Conservation (phyloP, 2,888 invertebrate species). For the Rotaria sp. region DNA sequence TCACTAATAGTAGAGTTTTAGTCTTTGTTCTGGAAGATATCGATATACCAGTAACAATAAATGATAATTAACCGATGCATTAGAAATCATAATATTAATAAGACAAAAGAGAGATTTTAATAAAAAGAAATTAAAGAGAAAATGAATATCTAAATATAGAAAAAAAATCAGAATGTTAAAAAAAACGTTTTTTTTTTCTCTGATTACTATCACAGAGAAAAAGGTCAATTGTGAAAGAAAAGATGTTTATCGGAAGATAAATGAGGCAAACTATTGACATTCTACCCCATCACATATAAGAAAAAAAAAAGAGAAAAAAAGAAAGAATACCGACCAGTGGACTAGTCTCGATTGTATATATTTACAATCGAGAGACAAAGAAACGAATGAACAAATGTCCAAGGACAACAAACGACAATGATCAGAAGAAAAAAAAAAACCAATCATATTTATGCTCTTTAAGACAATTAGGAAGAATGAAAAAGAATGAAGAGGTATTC, state of each 20-base stretch:
- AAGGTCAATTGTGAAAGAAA: background rate
- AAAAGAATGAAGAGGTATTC: background rate
- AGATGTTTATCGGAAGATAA: slow-evolving; percentile 8
- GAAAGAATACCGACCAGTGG: background rate
- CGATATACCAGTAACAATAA: background rate
- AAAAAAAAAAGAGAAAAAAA: background rate
- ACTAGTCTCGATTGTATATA: slow-evolving; percentile 2
- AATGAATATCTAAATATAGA: background rate
- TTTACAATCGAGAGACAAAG: slow-evolving; percentile 1
- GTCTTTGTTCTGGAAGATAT: background rate
- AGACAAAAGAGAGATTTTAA: no score
- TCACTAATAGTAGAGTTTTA: no score
- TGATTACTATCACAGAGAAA: background rate
- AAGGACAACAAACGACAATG: background rate
- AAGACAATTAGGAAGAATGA: background rate
- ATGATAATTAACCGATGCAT: background rate
- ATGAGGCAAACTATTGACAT: background rate
- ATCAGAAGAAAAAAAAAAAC: background rate
- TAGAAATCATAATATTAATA: background rate
- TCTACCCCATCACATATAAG: background rate
- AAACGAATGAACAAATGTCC: slow-evolving; percentile 10
- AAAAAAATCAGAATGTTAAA: background rate
- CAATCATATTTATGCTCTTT: background rate
- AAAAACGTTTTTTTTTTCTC: background rate
- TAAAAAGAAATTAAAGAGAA: background rate